These are phyloP conservation scores for Phaedon cochleariae DNA, from an alignment of 2,888 invertebrate species.

Conservation along the genomic window DNA sequence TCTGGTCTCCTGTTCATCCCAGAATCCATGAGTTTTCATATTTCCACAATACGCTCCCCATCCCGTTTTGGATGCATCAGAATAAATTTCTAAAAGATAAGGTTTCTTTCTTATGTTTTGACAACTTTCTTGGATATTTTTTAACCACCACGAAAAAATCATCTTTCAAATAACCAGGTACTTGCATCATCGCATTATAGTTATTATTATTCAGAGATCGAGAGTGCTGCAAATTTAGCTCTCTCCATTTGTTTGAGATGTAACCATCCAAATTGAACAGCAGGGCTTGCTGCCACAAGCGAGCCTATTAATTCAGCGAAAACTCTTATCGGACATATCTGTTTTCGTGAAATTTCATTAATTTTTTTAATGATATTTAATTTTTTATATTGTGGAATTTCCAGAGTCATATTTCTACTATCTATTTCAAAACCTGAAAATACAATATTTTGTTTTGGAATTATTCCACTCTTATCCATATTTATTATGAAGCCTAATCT, in stretches of 20 bases:
- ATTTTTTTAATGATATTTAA: neutral
- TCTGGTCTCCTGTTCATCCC: no score
- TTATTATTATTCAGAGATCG: no score
- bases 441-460: neutral
- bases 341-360: neutral
- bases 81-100: no score
- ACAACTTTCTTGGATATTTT: no score
- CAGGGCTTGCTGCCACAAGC: conserved; percentile 36
- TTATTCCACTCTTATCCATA: conserved; percentile 5
- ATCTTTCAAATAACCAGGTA: no score
- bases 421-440: conserved; percentile 15
- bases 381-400: neutral
- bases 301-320: no score
- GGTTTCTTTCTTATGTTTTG: no score
- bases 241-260: conserved; percentile 22
- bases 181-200: no score
- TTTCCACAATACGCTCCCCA: no score
- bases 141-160: no score
- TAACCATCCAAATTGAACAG: conserved; percentile 35
- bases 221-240: neutral
- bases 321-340: neutral
- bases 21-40: no score
- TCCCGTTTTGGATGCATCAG: no score
- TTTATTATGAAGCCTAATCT: conserved; percentile 30
- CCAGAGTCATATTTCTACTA: conserved; percentile 6